phyloP scores from a whole-genome alignment of 1,140 invertebrate genomes.

The Araneus ventricosus region DNA sequence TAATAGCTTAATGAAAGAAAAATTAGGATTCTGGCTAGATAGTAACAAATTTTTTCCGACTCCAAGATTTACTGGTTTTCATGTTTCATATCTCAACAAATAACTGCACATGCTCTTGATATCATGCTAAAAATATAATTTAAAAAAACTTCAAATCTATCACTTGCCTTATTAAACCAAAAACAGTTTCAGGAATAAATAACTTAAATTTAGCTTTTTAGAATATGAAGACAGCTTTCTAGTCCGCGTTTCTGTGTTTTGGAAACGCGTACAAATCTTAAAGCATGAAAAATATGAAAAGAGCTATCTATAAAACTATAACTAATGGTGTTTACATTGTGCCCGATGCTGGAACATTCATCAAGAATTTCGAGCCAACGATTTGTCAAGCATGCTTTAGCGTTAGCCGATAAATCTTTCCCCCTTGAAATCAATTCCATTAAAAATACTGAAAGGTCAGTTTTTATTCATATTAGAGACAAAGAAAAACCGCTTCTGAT shows the following conservation, averaged over 20 bases:
- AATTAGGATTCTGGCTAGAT: too few species aligned
- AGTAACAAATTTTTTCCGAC: too few species aligned
- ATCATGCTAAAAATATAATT: too few species aligned
- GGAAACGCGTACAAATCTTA: background rate
- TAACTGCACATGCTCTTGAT: too few species aligned
- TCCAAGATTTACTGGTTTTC: too few species aligned
- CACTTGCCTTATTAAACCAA: too few species aligned
- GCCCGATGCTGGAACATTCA: slow-evolving; percentile 1
- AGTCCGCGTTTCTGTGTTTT: background rate
- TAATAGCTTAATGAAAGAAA: too few species aligned
- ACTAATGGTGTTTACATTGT: slow-evolving; percentile 20
- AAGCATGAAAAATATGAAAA: background rate
- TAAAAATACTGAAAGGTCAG: slow-evolving; percentile 34
- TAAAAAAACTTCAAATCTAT: too few species aligned
- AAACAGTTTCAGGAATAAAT: too few species aligned
- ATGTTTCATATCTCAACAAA: too few species aligned
- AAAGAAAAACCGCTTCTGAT: background rate
- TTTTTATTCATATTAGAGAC: slow-evolving; percentile 21
- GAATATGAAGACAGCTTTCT: too few species aligned
- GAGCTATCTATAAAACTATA: background rate
- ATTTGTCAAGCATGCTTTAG: background rate
- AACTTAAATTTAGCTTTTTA: too few species aligned
- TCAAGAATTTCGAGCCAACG: background rate
- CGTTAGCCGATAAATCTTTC: slow-evolving; percentile 3
- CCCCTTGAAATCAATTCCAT: slow-evolving; percentile 3